Evolutionary conservation across 2,113 vertebrate species (phyloP).

Genomic region (Axis porcinus): DNA sequence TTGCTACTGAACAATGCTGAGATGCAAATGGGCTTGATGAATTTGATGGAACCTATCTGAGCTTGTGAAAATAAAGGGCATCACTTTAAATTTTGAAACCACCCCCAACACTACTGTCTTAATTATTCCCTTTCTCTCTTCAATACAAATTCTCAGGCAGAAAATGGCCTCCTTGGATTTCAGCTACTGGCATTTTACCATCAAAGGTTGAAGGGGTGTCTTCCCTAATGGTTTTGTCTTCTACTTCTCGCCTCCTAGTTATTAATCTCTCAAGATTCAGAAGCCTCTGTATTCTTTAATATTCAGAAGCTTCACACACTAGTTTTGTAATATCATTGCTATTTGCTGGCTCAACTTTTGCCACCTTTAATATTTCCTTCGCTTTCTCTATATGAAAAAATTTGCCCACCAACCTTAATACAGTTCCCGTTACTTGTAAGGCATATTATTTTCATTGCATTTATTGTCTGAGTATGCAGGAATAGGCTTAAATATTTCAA

Average conservation of each 20-base stretch:
- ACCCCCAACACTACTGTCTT: neutral
- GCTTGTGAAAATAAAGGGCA: neutral
- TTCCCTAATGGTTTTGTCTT: neutral
- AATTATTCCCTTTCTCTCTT: neutral
- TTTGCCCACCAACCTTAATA: neutral
- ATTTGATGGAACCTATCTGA: neutral
- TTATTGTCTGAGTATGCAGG: neutral
- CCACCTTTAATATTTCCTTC: neutral
- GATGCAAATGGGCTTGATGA: neutral
- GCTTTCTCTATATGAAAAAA: neutral
- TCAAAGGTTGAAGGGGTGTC: neutral
- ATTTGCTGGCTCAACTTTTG: neutral
- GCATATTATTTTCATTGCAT: neutral
- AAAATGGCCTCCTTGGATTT: neutral
- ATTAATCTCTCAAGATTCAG: neutral
- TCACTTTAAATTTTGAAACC: neutral
- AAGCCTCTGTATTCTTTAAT: neutral
- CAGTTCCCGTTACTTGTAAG: neutral
- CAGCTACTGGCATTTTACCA: neutral
- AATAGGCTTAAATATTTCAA: conserved; percentile 37
- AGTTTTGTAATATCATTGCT: neutral
- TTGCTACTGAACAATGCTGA: neutral
- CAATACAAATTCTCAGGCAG: neutral
- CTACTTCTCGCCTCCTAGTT: neutral
- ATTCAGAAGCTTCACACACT: neutral